Evolutionary conservation across 2,888 invertebrate genomes (phyloP).

Genomic region (Andrena praecox): DNA sequence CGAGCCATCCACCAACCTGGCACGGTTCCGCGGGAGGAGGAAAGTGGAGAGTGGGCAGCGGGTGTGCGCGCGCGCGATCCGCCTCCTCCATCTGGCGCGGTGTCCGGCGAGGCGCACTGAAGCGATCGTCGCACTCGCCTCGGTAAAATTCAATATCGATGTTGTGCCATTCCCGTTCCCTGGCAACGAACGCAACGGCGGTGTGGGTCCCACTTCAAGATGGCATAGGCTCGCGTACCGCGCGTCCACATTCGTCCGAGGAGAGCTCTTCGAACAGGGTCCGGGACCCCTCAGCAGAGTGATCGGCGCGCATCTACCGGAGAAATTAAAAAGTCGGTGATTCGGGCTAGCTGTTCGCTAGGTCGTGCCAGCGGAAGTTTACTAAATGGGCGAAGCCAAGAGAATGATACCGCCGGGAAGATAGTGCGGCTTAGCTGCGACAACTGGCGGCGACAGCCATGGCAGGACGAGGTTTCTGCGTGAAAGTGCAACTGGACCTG

Average conservation of each 20-base stretch:
- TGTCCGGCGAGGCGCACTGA: not conserved
- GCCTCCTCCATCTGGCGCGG: not conserved
- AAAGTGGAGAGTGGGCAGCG: too few relatives aligned
- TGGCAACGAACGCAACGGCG: constrained; percentile 69
- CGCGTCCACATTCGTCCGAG: not conserved
- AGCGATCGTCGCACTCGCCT: constrained; percentile 11
- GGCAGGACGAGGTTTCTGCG: constrained; percentile 81
- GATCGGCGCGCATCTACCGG: not conserved
- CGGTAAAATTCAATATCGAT: constrained; percentile 62
- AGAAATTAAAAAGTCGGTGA: not conserved
- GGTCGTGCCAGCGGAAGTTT: not conserved
- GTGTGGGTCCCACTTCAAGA: constrained; percentile 44
- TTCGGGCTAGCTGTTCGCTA: not conserved
- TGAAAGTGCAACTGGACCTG: constrained; percentile 80
- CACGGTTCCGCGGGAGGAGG: too few relatives aligned
- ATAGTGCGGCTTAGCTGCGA: not conserved
- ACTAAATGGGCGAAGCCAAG: not conserved
- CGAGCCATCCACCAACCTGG: too few relatives aligned
- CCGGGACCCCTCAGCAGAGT: not conserved
- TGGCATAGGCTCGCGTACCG: constrained; percentile 48
- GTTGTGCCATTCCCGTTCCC: constrained; percentile 69
- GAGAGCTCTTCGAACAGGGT: too few relatives aligned
- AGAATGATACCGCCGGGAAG: constrained; percentile 14
- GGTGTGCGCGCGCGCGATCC: too few relatives aligned
- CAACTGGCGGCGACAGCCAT: constrained; percentile 59